Conservation (phyloP, 2,113 vertebrate species). For the Ranitomeya variabilis region DNA sequence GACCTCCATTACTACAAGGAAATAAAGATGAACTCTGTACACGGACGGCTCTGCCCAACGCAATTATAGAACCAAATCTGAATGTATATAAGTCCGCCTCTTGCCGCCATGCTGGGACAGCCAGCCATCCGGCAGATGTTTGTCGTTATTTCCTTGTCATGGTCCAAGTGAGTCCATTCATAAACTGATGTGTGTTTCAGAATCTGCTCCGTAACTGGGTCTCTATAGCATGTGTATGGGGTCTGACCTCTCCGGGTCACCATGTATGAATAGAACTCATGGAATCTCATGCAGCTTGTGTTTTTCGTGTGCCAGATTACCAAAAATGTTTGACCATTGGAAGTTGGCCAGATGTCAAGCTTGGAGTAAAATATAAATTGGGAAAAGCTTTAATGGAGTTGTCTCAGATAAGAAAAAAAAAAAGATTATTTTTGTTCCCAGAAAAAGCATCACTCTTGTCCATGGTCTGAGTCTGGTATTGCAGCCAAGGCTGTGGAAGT, state of each 20-base stretch:
- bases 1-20: conserved; percentile 79
- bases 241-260: background rate
- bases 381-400: too few species aligned
- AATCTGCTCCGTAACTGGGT: conserved; percentile 72
- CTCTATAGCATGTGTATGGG: background rate
- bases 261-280: too few species aligned
- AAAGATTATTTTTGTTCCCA: too few species aligned
- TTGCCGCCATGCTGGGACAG: background rate
- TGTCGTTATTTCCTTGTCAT: conserved; percentile 80
- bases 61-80: background rate
- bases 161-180: conserved; percentile 72
- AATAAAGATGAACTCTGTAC: conserved; percentile 76
- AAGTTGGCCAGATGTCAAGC: too few species aligned
- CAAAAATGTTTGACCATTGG: background rate
- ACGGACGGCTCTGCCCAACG: background rate
- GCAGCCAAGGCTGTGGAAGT: too few species aligned
- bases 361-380: too few species aligned
- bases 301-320: background rate
- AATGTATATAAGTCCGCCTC: too few species aligned
- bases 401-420: too few species aligned
- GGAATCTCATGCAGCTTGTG: too few species aligned
- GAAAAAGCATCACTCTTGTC: too few species aligned
- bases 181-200: conserved; percentile 74
- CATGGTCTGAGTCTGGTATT: too few species aligned
- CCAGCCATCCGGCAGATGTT: background rate